These are phyloP conservation scores for Molossus alvarezi DNA, from an alignment of 2,797 vertebrate species.

Conservation along the genomic window DNA sequence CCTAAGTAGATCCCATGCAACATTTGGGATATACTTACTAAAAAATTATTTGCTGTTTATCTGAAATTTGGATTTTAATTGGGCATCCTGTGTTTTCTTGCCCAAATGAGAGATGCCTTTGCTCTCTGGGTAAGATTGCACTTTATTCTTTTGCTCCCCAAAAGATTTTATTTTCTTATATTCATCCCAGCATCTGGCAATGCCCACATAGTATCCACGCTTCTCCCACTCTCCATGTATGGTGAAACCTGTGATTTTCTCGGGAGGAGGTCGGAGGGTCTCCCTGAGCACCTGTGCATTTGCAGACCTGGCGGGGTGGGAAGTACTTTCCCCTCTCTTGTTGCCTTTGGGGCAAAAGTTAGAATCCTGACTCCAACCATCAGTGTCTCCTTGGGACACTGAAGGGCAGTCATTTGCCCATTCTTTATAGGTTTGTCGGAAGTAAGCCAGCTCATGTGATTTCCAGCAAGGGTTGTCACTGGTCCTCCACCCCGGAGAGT, in stretches of 20 bases:
- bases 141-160: neutral
- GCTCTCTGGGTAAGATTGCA: neutral
- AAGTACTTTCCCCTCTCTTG: neutral
- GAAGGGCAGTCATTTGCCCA: neutral
- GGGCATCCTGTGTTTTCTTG: neutral
- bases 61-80: slow-evolving; percentile 11
- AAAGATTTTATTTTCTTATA: neutral
- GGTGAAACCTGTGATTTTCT: neutral
- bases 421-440: neutral
- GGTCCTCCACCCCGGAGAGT: neutral
- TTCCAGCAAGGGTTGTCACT: neutral
- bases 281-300: neutral
- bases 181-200: neutral
- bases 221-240: too few relatives aligned
- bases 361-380: neutral
- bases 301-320: rapidly evolving
- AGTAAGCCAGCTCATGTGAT: neutral
- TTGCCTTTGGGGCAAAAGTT: neutral
- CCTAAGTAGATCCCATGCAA: neutral
- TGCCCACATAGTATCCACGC: rapidly evolving
- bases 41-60: neutral
- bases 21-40: neutral
- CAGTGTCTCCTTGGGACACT: neutral
- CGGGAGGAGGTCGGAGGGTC: too few relatives aligned
- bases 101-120: neutral